Evolutionary conservation across 2,888 invertebrate species (phyloP).

Genomic region (Ryuthela nishihirai): DNA sequence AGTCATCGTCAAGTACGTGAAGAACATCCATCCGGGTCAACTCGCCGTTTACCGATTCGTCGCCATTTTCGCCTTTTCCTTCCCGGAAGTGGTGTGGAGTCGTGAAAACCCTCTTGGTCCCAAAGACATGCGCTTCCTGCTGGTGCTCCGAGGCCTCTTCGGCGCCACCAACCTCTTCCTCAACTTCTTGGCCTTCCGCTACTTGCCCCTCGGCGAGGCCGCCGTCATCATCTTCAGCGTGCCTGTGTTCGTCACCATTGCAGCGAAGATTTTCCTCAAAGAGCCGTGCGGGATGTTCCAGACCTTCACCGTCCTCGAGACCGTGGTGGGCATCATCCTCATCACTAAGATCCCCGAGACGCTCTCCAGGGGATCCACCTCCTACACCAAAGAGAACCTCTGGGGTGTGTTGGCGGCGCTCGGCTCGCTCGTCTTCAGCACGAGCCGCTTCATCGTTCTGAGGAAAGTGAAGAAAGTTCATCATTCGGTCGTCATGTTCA

Average conservation of each 20-base stretch:
- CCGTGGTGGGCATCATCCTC: slow-evolving; percentile 76
- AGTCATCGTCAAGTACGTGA: slow-evolving; percentile 80
- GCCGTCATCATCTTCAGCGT: neutral
- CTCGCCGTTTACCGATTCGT: slow-evolving; percentile 81
- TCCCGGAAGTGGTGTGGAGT: slow-evolving; percentile 56
- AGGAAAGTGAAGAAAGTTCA: slow-evolving; percentile 2
- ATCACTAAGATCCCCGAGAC: slow-evolving; percentile 73
- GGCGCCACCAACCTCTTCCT: neutral
- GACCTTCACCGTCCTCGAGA: slow-evolving; percentile 73
- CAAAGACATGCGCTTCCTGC: neutral
- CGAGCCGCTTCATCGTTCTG: neutral
- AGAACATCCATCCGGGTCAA: slow-evolving; percentile 79
- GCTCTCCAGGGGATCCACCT: slow-evolving; percentile 48
- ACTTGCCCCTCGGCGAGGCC: neutral
- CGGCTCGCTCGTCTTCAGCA: slow-evolving; percentile 69
- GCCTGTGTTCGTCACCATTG: neutral
- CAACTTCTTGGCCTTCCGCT: slow-evolving; percentile 1
- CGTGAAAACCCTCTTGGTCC: neutral
- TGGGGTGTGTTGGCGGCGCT: slow-evolving; percentile 82
- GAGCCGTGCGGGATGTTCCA: slow-evolving; percentile 85
- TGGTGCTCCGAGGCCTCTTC: neutral
- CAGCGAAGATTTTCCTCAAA: slow-evolving; percentile 25
- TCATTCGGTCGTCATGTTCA: slow-evolving; percentile 3
- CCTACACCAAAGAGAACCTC: slow-evolving; percentile 46
- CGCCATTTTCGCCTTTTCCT: slow-evolving; percentile 78